Conservation (phyloP, 2,888 invertebrate genomes). For the Ormyrus rosae region DNA sequence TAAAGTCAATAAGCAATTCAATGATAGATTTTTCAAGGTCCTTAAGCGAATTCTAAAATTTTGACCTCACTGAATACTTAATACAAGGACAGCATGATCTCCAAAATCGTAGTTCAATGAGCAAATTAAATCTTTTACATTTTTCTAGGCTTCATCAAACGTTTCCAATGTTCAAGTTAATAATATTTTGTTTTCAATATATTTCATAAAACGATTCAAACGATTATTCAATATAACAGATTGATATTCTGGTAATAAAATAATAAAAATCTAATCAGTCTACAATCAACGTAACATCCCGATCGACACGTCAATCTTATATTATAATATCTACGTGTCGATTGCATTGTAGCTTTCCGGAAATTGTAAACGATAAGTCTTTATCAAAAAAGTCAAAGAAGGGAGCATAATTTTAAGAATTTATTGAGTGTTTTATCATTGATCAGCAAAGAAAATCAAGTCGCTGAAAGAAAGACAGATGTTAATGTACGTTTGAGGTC, state of each 20-base stretch:
- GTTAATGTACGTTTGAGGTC: conserved; percentile 32
- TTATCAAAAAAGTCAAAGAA: neutral
- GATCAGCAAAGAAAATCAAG: conserved; percentile 3
- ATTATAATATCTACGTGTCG: conserved; percentile 15
- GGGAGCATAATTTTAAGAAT: neutral
- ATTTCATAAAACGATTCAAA: no score
- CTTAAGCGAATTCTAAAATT: neutral
- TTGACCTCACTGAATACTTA: neutral
- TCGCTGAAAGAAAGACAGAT: conserved; percentile 13
- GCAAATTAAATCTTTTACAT: no score
- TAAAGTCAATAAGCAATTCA: neutral
- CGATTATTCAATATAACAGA: no score
- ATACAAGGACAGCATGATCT: no score
- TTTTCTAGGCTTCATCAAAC: no score
- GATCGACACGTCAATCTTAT: neutral
- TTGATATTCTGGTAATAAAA: no score
- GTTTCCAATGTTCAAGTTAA: no score
- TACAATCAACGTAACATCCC: neutral
- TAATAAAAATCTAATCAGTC: no score
- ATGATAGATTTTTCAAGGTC: conserved; percentile 1
- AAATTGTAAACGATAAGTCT: conserved; percentile 10
- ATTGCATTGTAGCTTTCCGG: conserved; percentile 13
- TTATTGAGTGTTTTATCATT: conserved; percentile 8
- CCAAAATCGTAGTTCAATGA: no score
- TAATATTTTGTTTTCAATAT: no score